These are phyloP conservation scores for Parus major DNA, from an alignment of 2,113 vertebrate genomes.

Conservation along the genomic window DNA sequence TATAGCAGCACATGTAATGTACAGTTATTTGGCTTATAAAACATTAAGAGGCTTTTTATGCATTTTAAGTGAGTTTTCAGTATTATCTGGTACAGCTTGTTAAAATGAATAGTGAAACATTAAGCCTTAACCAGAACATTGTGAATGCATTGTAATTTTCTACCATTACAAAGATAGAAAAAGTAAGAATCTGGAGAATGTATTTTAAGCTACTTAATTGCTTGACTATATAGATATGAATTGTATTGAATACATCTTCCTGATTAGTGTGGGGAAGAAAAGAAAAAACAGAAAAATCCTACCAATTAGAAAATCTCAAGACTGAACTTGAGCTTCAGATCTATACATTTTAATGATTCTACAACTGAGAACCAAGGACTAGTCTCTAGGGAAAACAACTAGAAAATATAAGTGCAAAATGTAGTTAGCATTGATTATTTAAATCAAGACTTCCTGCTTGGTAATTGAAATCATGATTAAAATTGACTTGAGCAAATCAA, in stretches of 20 bases:
- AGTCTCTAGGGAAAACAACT: neutral
- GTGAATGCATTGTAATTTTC: neutral
- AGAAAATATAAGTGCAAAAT: neutral
- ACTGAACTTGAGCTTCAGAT: neutral
- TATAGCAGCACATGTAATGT: neutral
- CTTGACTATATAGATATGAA: neutral
- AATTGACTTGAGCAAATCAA: constrained; percentile 21
- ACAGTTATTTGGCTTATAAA: neutral
- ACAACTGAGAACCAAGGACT: neutral
- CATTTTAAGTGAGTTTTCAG: neutral
- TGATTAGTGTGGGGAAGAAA: neutral
- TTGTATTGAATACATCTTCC: neutral
- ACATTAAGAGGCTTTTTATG: neutral
- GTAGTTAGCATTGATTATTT: constrained; percentile 29
- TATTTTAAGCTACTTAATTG: constrained; percentile 6
- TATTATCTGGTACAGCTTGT: neutral
- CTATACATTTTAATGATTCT: neutral
- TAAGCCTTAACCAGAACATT: neutral
- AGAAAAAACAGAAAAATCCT: neutral
- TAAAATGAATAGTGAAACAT: constrained; percentile 6
- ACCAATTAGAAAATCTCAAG: neutral
- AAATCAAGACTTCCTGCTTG: constrained; percentile 46
- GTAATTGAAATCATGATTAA: constrained; percentile 54
- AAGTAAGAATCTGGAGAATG: neutral
- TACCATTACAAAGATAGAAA: neutral